A percentile compares a stretch with the other conserved stretches of the same genome.
phyloP scores from a whole-genome alignment of 2,888 invertebrate genomes.

The Trilocha varians region DNA sequence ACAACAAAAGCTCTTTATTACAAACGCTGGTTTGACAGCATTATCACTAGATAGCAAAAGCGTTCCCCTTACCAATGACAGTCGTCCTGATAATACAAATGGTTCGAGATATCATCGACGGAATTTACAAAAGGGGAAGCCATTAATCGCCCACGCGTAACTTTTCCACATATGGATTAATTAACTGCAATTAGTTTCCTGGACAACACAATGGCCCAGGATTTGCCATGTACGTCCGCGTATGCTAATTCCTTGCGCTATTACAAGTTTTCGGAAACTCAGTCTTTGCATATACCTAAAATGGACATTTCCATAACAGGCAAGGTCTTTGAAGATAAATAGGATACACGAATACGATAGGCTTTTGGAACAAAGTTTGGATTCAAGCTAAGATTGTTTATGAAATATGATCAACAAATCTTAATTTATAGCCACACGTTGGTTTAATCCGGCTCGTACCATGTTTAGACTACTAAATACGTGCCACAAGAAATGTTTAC shows the following conservation, averaged over 20 bases:
- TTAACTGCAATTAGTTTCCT: conserved; percentile 19
- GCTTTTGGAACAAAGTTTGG: too few species aligned
- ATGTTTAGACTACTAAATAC: background rate
- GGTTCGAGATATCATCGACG: conserved; percentile 5
- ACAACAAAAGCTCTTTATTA: conserved; percentile 33
- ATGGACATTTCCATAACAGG: background rate
- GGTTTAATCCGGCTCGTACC: background rate
- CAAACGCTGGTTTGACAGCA: conserved; percentile 31
- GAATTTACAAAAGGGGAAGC: conserved; percentile 22
- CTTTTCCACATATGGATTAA: conserved; percentile 15
- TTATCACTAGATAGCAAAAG: conserved; percentile 39
- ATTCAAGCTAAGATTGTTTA: background rate
- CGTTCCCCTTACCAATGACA: conserved; percentile 20
- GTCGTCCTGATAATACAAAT: conserved; percentile 7
- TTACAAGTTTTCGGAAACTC: conserved; percentile 1
- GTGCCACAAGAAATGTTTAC: conserved; percentile 1
- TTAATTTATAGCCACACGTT: background rate
- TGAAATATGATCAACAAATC: background rate
- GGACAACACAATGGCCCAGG: conserved; percentile 23
- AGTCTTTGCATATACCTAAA: background rate
- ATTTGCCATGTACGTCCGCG: conserved; percentile 24
- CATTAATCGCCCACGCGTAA: conserved; percentile 12
- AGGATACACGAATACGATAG: too few species aligned
- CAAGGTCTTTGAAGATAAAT: too few species aligned
- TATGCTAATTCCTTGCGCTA: conserved; percentile 4